These are phyloP conservation scores for Acanthiza pusilla DNA, from an alignment of 2,797 vertebrate genomes.

Conservation along the genomic window DNA sequence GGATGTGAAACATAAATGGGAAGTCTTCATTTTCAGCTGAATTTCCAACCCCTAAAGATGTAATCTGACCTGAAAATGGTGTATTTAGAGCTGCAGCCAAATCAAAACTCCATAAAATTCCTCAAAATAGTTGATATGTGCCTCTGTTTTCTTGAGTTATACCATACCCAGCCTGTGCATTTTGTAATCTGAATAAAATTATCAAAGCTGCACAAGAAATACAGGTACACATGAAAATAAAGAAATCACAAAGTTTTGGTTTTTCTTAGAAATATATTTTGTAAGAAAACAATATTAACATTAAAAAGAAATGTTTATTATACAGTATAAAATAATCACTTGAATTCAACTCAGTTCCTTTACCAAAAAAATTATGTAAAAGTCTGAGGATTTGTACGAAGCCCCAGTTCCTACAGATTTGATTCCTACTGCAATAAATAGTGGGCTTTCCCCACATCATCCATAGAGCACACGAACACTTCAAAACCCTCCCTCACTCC, in stretches of 20 bases:
- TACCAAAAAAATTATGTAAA: neutral
- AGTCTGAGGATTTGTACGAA: constrained; percentile 53
- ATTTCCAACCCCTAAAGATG: neutral
- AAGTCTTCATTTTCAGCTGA: neutral
- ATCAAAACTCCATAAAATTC: neutral
- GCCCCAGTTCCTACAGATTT: neutral
- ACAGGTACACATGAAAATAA: neutral
- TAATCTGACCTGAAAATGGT: neutral
- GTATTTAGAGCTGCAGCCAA: neutral
- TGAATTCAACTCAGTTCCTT: constrained; percentile 43
- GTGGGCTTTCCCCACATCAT: neutral
- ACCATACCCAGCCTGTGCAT: neutral
- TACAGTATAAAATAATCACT: constrained; percentile 74
- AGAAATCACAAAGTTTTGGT: neutral
- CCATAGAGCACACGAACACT: neutral
- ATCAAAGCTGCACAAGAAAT: neutral
- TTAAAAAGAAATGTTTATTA: constrained; percentile 69
- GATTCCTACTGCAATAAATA: neutral
- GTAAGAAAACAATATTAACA: constrained; percentile 70
- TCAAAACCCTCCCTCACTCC: neutral
- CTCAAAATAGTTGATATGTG: neutral
- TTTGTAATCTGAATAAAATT: neutral
- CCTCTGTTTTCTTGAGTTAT: neutral
- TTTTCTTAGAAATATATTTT: constrained; percentile 76
- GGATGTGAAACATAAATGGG: neutral